A percentile compares a stretch with the other conserved stretches of the same genome.
Evolutionary conservation across 1,140 invertebrate species (phyloP).

Genomic region (Microplitis mediator): DNA sequence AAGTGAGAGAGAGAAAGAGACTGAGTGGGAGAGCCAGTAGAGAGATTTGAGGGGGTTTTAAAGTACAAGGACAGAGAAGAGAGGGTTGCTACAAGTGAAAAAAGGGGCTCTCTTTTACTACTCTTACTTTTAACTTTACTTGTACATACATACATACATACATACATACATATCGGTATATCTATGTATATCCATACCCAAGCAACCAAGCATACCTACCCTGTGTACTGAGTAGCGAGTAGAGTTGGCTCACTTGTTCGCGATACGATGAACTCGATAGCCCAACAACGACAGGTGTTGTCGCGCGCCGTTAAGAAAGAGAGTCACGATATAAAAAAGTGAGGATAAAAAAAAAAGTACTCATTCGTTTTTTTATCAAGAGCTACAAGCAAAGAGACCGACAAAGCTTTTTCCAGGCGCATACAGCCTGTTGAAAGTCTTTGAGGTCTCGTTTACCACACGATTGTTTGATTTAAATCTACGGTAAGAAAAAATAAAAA

Average conservation of each 20-base stretch:
- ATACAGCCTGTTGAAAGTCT: constrained; percentile 1
- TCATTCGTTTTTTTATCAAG: background rate
- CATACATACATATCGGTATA: too few relatives aligned
- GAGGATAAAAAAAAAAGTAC: background rate
- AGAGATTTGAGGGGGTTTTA: background rate
- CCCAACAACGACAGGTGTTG: constrained; percentile 1
- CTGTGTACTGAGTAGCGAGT: background rate
- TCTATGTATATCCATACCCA: too few relatives aligned
- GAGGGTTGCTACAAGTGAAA: background rate
- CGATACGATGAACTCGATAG: constrained; percentile 11
- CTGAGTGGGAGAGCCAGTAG: background rate
- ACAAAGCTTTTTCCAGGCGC: constrained; percentile 3
- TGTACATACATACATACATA: too few relatives aligned
- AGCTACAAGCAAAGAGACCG: background rate
- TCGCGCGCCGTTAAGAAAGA: background rate
- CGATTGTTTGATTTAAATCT: background rate
- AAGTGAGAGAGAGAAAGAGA: constrained; percentile 5
- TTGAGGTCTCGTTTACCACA: background rate
- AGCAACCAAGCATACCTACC: too few relatives aligned
- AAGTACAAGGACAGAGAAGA: background rate
- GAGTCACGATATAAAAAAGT: background rate
- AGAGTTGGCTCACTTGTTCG: background rate
- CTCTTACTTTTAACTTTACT: too few relatives aligned
- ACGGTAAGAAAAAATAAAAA: background rate
- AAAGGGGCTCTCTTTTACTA: background rate